These are phyloP conservation scores for Allolobophora icterica DNA, from an alignment of 2,888 invertebrate genomes.

Conservation along the genomic window DNA sequence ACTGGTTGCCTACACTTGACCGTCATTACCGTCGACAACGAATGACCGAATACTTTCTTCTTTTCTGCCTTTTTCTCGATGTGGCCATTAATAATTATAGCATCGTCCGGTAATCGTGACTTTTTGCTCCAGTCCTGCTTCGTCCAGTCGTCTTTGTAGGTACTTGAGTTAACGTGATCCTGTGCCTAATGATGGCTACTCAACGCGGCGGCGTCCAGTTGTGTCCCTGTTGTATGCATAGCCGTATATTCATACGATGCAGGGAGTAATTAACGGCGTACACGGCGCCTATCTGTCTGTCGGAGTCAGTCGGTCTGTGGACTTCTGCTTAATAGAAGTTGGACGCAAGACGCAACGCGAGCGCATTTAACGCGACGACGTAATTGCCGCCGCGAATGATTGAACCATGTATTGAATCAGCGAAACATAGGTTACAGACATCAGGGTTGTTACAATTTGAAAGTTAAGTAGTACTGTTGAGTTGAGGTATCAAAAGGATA, in stretches of 20 bases:
- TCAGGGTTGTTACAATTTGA: too few relatives aligned
- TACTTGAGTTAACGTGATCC: background rate
- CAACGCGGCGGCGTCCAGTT: slow-evolving; percentile 1
- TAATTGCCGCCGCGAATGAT: too few relatives aligned
- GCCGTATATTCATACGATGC: background rate
- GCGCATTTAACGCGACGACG: background rate
- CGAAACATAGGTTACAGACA: too few relatives aligned
- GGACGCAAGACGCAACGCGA: too few relatives aligned
- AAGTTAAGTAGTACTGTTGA: too few relatives aligned
- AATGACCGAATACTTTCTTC: background rate
- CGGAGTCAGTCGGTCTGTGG: background rate
- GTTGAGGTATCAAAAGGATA: too few relatives aligned
- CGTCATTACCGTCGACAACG: background rate
- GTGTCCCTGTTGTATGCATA: background rate
- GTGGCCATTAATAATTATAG: background rate
- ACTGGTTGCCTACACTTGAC: slow-evolving; percentile 2
- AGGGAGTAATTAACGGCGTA: slow-evolving; percentile 5
- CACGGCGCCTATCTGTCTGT: background rate
- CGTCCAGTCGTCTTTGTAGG: too few relatives aligned
- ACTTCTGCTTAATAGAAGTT: background rate
- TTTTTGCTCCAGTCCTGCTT: background rate
- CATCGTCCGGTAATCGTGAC: background rate
- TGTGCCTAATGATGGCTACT: background rate
- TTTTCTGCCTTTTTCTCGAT: background rate
- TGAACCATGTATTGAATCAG: too few relatives aligned